Evolutionary conservation across 1,140 invertebrate species (phyloP).

Genomic region (Himalopsyche phryganea): DNA sequence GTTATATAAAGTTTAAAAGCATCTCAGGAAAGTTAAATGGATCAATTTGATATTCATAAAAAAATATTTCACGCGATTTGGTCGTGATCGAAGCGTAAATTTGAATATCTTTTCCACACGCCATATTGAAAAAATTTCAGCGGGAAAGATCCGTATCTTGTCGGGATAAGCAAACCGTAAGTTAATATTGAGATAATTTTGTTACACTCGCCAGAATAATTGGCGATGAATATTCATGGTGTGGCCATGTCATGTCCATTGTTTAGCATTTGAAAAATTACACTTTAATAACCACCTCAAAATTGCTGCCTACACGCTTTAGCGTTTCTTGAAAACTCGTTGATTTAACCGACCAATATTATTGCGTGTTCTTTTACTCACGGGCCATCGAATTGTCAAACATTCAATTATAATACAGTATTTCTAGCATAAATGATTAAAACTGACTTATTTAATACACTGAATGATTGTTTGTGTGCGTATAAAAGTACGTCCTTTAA

Average conservation of each 20-base stretch:
- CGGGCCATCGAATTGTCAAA: too few species aligned
- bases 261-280: conserved; percentile 26
- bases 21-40: conserved; percentile 1
- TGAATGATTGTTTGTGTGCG: too few species aligned
- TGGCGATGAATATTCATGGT: conserved; percentile 22
- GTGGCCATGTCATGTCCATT: conserved; percentile 6
- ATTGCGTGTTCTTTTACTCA: too few species aligned
- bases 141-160: conserved; percentile 27
- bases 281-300: conserved; percentile 6
- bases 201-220: conserved; percentile 16
- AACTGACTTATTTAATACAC: too few species aligned
- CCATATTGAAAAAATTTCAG: conserved; percentile 12
- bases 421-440: too few species aligned
- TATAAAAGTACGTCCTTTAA: too few species aligned
- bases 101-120: conserved; percentile 17
- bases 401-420: too few species aligned
- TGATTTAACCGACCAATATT: too few species aligned
- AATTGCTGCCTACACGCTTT: too few species aligned
- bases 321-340: too few species aligned
- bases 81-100: conserved; percentile 14
- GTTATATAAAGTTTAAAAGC: too few species aligned
- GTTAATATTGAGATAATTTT: conserved; percentile 16
- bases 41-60: conserved; percentile 15
- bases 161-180: conserved; percentile 12
- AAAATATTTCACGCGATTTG: conserved; percentile 11